phyloP scores from a whole-genome alignment of 2,113 vertebrate species.

The Cheirogaleus medius region DNA sequence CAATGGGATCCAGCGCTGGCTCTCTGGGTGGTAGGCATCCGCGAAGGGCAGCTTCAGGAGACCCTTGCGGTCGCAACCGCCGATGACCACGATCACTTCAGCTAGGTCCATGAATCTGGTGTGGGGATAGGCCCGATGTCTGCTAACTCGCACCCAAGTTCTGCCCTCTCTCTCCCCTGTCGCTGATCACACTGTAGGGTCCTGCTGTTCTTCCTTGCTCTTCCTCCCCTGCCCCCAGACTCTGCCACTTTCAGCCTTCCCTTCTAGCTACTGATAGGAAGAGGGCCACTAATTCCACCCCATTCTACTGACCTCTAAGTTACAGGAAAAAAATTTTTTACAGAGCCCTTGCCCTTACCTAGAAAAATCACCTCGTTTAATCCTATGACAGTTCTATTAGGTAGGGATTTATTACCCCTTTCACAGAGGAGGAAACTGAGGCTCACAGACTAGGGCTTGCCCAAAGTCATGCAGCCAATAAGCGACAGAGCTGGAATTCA shows the following conservation, averaged over 20 bases:
- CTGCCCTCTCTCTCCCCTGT: not conserved
- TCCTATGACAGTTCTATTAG: not conserved
- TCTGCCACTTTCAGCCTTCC: not conserved
- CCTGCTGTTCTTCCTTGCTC: not conserved
- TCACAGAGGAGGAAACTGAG: not conserved
- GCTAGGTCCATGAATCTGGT: slow-evolving; percentile 85
- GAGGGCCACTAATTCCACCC: not conserved
- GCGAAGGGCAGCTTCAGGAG: slow-evolving; percentile 85
- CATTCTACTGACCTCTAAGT: not conserved
- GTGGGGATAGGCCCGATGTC: not conserved
- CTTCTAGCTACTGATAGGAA: not conserved
- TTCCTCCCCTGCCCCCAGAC: not conserved
- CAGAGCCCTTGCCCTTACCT: not conserved
- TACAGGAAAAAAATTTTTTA: not conserved
- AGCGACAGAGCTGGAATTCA: not conserved
- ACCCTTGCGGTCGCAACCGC: slow-evolving; percentile 87
- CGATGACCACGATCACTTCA: slow-evolving; percentile 88
- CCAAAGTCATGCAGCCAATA: not conserved
- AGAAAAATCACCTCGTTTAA: not conserved
- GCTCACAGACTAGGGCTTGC: not conserved
- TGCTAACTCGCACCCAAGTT: not conserved
- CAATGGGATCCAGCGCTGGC: slow-evolving; percentile 84
- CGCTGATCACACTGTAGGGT: not conserved
- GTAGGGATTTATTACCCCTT: not conserved
- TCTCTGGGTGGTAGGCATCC: slow-evolving; percentile 82